A percentile compares a stretch with the other conserved stretches of the same genome.
Conservation (phyloP, 2,888 invertebrate species). For the Diarsia mendica region DNA sequence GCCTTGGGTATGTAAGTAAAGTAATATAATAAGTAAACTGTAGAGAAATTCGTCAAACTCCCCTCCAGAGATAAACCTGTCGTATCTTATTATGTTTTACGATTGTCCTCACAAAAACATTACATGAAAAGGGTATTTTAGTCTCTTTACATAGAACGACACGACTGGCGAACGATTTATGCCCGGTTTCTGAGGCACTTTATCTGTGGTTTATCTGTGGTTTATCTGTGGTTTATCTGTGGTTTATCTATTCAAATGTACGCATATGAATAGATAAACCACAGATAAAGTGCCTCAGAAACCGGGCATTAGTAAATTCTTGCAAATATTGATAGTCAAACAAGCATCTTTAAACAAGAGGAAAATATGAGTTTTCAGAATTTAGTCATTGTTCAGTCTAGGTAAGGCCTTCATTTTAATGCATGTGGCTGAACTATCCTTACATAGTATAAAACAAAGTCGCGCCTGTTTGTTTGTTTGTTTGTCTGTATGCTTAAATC, state of each 20-base stretch:
- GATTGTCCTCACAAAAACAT: slow-evolving; percentile 71
- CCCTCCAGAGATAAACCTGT: slow-evolving; percentile 60
- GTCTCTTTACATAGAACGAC: slow-evolving; percentile 47
- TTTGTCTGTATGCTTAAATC: too few species aligned
- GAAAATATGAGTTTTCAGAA: background rate
- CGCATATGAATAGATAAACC: too few species aligned
- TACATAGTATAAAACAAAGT: too few species aligned
- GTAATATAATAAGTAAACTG: slow-evolving; percentile 46
- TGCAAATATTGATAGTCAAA: background rate
- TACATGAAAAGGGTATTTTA: slow-evolving; percentile 64
- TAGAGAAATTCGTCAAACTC: slow-evolving; percentile 54
- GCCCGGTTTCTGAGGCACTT: too few species aligned
- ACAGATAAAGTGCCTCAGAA: too few species aligned
- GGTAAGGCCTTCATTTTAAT: too few species aligned
- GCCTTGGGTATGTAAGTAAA: slow-evolving; percentile 11
- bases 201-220: too few species aligned
- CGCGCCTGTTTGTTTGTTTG: too few species aligned
- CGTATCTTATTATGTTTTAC: slow-evolving; percentile 71
- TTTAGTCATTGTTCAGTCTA: background rate
- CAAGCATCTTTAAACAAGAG: background rate
- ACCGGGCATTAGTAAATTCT: background rate
- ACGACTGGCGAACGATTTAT: slow-evolving; percentile 44
- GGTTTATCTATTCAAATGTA: too few species aligned
- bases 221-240: too few species aligned
- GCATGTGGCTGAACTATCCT: too few species aligned